Evolutionary conservation across 2,797 vertebrate genomes (phyloP), one percentile per base, ranked within the genome.

Genomic region (Tapera naevia): DNA sequence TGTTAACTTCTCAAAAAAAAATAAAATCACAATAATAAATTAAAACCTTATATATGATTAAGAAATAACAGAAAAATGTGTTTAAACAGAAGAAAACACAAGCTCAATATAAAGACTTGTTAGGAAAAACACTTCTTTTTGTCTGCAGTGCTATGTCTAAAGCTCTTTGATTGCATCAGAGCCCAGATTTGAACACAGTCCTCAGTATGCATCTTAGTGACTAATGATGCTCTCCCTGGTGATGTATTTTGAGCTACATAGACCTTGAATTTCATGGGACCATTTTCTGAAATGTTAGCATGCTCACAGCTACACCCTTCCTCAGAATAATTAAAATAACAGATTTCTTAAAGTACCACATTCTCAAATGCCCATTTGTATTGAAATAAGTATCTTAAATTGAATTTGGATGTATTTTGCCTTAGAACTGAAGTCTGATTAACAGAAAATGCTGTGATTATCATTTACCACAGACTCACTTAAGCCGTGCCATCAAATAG

Each of bases 111-210:
- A 1, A 83, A 72, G 33, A 86, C 53, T 6, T 46, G 7, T 27
- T 30, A 61, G 30, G 7, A 82, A 25, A 60, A 86, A 71, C 3
- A 14, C 28, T 89, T 54, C 11, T 37, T 21, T 9, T 70, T 45
- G 57, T 56, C 24, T 58, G 19, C 19, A 57, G 37, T 9, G 35
- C 6, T 22, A 17, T 18, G 13, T 14, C 33, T 50, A 24, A 62
- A 72, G 30, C 13, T 65, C 46, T n/a, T n/a, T 1, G 3, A 45
- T 0, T n/a, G 45, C 48, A 80, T 22, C 1, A 3, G 39, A 73
- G 23, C 57, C 54, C 3, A 0, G 65, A 37, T 25, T 32, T 33
- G 86, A 67, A 75, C 5, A 5, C 41, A 57, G 0, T 3, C 35
- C 51, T 12, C 35, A 17, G 21, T 2, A 30, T 7, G 17, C n/a